A percentile compares a stretch with the other conserved stretches of the same genome.
Evolutionary conservation across 2,888 invertebrate species (phyloP).

Genomic region (Volucella inflata): DNA sequence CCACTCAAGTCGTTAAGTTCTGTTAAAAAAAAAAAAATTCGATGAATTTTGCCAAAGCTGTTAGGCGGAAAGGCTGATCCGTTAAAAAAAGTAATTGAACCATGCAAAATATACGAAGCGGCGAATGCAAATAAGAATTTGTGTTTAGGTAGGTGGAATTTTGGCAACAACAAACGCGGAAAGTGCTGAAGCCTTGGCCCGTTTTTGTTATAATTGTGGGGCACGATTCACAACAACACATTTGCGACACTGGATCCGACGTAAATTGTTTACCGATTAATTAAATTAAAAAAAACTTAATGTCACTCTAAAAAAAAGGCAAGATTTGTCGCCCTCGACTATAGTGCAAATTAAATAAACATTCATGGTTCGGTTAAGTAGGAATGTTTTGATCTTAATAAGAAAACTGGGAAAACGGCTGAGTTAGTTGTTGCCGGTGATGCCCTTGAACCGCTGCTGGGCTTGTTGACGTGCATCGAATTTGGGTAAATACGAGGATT

Average conservation of each 20-base stretch:
- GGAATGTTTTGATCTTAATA: constrained; percentile 31
- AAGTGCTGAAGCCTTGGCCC: too few species aligned
- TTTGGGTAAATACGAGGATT: constrained; percentile 38
- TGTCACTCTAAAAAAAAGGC: constrained; percentile 34
- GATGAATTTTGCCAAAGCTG: too few species aligned
- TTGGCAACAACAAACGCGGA: too few species aligned
- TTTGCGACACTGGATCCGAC: constrained; percentile 43
- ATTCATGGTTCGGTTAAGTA: constrained; percentile 29
- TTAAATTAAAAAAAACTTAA: constrained; percentile 41
- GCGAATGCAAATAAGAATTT: too few species aligned
- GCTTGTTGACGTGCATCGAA: constrained; percentile 26
- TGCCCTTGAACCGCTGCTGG: constrained; percentile 26
- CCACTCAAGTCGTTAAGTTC: too few species aligned
- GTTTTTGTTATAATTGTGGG: too few species aligned
- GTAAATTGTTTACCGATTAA: constrained; percentile 42
- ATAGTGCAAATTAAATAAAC: constrained; percentile 63
- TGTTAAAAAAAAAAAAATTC: too few species aligned
- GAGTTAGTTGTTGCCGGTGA: constrained; percentile 42
- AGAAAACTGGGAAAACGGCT: not conserved
- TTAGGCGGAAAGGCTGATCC: too few species aligned
- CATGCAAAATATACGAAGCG: too few species aligned
- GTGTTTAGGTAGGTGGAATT: too few species aligned
- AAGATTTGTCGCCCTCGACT: constrained; percentile 60
- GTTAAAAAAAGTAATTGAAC: too few species aligned
- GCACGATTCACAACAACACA: too few species aligned